phyloP scores from a whole-genome alignment of 2,888 invertebrate genomes.

The Tiliacea citrago region DNA sequence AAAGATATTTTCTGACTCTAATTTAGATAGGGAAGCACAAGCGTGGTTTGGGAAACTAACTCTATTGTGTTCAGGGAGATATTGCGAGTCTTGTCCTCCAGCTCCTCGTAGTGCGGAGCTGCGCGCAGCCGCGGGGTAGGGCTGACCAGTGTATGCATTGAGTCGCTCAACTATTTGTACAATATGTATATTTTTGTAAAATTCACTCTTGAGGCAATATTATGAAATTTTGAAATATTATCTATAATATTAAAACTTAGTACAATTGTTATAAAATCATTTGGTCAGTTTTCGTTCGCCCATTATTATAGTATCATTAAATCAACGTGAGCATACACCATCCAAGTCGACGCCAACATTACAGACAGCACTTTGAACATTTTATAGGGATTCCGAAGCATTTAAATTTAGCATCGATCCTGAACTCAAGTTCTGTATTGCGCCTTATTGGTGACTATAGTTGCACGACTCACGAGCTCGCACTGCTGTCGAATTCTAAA shows the following conservation, averaged over 20 bases:
- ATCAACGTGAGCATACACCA: constrained; percentile 29
- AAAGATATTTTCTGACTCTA: not conserved
- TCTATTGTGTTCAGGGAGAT: not conserved
- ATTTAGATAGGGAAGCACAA: not conserved
- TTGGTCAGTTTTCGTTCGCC: constrained; percentile 52
- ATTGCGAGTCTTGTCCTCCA: not conserved
- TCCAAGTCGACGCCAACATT: constrained; percentile 13
- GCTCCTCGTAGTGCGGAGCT: not conserved
- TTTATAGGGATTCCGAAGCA: constrained; percentile 15
- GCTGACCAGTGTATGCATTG: constrained; percentile 81
- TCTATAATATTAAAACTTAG: constrained; percentile 85
- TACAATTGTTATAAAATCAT: constrained; percentile 83
- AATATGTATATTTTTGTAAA: constrained; percentile 90
- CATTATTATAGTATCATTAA: constrained; percentile 48
- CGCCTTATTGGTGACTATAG: constrained; percentile 55
- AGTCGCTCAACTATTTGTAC: constrained; percentile 88
- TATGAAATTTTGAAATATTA: constrained; percentile 85
- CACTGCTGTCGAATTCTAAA: constrained; percentile 68
- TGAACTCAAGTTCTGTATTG: constrained; percentile 14
- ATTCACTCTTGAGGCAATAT: constrained; percentile 89
- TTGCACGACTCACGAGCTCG: constrained; percentile 76
- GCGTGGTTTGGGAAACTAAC: not conserved
- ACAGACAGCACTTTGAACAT: constrained; percentile 12
- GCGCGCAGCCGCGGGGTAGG: constrained; percentile 63
- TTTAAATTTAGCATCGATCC: constrained; percentile 29